Base-by-base conservation (phyloP, 2,888 invertebrate species). In the Erpobdella octoculata region DNA sequence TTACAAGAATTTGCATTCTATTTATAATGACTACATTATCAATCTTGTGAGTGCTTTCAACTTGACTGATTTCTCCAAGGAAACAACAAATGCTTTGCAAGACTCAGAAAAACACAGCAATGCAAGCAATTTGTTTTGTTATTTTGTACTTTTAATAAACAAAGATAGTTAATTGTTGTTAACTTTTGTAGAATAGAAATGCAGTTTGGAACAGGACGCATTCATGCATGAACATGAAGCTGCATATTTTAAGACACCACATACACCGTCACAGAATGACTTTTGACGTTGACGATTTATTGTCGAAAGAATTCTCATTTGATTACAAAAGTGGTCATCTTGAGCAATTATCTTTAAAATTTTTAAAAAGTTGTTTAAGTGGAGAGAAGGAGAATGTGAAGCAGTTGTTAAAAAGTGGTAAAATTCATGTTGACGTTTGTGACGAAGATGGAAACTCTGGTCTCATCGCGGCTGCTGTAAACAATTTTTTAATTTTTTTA, bases 381-480 rank as follows among this genome's bases (percentile, higher is more conserved):
- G 69, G 69, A n/a, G 5, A 35, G 18, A 48, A 15, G 35, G 37
- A 58, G 37, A 35, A 35, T 33, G 69, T 58, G 35, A 69, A 69
- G 35, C 4, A 69, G n/a, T 35, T 69, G 8, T 35, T 69, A n/a
- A 33, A 38, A 21, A 21, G 1, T 3, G 35, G 37, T 15, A 46
- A 69, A 58, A 6, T 69, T 33, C n/a, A 48, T 6, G 58, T 69
- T 8, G 58, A 69, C 35, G 69, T 69, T 4, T 21, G 46, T 12
- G 69, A 69, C 28, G 5, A 3, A 8, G 21, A 53, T 58, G 69
- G 69, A 36, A 69, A 69, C 37, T 41, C 69, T 5, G n/a, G n/a
- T 18, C 35, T 69, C 18, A 48, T 69, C 25, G 28, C 33, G 33
- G 69, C 69, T 18, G 69, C 69, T 33, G 69, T 69, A 12, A 33